These are phyloP conservation scores for Micoletzkya japonica DNA, from an alignment of 2,888 invertebrate species.

Conservation along the genomic window DNA sequence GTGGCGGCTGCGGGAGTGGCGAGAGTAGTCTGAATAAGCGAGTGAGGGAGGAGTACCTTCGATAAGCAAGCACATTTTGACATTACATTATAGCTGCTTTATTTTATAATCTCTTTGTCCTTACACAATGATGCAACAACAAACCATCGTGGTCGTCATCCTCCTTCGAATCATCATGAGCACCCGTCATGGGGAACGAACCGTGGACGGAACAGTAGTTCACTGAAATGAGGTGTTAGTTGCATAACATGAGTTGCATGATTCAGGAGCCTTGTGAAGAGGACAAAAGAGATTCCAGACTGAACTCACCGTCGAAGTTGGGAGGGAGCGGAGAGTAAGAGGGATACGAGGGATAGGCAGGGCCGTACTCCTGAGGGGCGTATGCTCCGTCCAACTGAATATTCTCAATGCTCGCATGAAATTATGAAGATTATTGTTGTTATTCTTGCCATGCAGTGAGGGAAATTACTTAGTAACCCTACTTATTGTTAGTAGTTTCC, in stretches of 20 bases:
- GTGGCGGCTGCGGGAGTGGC: constrained; percentile 27
- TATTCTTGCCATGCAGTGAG: no score
- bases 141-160: constrained; percentile 11
- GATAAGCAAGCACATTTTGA: background rate
- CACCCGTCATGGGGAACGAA: constrained; percentile 22
- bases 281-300: no score
- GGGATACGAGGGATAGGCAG: constrained; percentile 30
- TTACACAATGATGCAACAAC: no score
- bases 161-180: background rate
- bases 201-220: constrained; percentile 27
- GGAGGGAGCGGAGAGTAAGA: constrained; percentile 38
- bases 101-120: no score
- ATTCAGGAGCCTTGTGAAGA: no score
- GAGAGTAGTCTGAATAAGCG: constrained; percentile 14
- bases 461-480: no score
- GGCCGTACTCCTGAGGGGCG: background rate
- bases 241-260: no score
- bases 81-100: no score
- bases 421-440: no score
- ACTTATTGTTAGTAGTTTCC: no score
- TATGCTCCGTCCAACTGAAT: no score
- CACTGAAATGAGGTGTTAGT: background rate
- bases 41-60: background rate
- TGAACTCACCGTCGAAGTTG: constrained; percentile 40
- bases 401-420: no score